Evolutionary conservation across 2,113 vertebrate species (phyloP).

Genomic region (Orientallactaga bullata): DNA sequence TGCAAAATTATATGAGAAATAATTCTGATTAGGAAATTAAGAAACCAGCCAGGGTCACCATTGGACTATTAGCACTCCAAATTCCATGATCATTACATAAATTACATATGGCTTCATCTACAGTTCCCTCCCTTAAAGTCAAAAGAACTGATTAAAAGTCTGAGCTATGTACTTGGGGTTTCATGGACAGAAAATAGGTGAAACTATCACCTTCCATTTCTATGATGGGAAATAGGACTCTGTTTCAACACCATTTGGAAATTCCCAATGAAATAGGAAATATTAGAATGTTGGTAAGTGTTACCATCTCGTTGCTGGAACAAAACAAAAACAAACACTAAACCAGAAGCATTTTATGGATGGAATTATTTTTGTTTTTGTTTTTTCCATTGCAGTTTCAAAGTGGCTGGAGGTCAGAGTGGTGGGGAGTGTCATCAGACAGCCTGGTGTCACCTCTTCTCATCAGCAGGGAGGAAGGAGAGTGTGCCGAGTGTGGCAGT

Average conservation of each 20-base stretch:
- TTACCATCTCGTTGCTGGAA: too few relatives aligned
- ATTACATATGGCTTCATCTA: background rate
- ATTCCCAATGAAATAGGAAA: background rate
- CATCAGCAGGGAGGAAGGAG: too few relatives aligned
- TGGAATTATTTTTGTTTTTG: too few relatives aligned
- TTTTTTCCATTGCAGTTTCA: too few relatives aligned
- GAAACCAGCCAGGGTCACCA: background rate
- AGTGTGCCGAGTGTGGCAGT: too few relatives aligned
- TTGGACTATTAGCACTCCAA: background rate
- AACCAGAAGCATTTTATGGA: too few relatives aligned
- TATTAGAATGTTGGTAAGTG: background rate
- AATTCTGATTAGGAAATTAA: background rate
- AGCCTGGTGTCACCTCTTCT: too few relatives aligned
- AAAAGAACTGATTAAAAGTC: background rate
- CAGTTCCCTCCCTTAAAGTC: background rate
- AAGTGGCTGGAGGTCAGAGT: too few relatives aligned
- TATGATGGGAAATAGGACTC: too few relatives aligned
- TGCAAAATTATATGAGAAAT: background rate
- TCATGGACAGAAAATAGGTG: background rate
- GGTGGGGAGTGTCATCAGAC: too few relatives aligned
- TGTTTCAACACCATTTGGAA: background rate
- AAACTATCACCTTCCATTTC: background rate
- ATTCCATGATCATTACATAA: background rate
- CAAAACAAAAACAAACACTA: too few relatives aligned
- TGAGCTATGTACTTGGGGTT: background rate